Evolutionary conservation across 1,140 invertebrate genomes (phyloP).

Genomic region (Cyrtorhinus lividipennis): DNA sequence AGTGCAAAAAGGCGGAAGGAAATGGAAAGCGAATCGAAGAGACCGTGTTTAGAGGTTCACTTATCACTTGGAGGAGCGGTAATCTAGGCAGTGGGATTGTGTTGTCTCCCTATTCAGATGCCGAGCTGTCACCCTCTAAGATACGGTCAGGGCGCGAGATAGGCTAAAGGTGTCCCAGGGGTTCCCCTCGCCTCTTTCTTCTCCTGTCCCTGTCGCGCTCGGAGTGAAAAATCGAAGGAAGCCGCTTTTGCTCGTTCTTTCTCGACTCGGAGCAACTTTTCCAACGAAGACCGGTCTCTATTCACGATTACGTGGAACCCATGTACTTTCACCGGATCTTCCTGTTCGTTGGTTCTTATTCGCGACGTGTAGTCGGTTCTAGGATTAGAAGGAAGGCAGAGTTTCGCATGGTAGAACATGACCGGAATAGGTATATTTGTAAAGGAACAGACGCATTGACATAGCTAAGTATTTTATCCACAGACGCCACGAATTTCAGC

Average conservation of each 20-base stretch:
- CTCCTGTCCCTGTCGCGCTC: not conserved
- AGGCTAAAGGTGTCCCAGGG: not conserved
- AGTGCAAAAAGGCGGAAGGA: no score
- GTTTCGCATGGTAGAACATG: no score
- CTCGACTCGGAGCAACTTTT: not conserved
- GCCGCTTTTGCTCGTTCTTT: not conserved
- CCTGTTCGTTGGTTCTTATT: no score
- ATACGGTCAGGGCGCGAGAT: not conserved
- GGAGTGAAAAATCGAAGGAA: not conserved
- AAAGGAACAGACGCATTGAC: no score
- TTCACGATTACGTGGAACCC: no score
- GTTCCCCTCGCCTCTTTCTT: not conserved
- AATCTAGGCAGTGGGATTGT: constrained; percentile 1
- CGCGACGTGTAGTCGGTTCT: no score
- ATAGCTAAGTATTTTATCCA: no score
- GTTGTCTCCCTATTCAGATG: constrained; percentile 7
- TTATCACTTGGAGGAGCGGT: not conserved
- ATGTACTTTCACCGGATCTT: no score
- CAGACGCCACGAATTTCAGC: no score
- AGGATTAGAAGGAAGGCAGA: no score
- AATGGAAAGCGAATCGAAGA: not conserved
- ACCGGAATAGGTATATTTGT: no score
- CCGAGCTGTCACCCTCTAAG: not conserved
- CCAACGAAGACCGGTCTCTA: not conserved
- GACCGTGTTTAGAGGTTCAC: constrained; percentile 1